Conservation (phyloP, 2,888 invertebrate genomes). For the Pasiphila rectangulata region DNA sequence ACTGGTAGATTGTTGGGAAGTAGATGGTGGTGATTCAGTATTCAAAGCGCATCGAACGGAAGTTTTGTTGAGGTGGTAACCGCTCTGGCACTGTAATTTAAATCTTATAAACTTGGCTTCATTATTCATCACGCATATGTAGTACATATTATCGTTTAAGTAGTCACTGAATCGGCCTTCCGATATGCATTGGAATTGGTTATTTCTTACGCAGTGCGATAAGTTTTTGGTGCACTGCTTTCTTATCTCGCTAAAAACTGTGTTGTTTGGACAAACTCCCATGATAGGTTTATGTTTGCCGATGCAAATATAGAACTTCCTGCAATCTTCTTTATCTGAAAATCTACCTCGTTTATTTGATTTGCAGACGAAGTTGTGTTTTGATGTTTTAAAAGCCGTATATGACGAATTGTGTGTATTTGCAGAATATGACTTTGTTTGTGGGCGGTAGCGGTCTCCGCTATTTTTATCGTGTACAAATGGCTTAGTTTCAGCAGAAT, state of each 20-base stretch:
- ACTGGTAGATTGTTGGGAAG: slow-evolving; percentile 24
- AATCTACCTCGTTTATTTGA: slow-evolving; percentile 63
- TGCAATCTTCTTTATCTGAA: slow-evolving; percentile 69
- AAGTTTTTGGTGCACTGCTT: slow-evolving; percentile 72
- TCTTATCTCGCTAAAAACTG: slow-evolving; percentile 67
- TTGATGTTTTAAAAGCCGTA: slow-evolving; percentile 13
- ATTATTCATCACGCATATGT: slow-evolving; percentile 60
- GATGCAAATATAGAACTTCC: slow-evolving; percentile 75
- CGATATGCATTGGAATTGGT: slow-evolving; percentile 69
- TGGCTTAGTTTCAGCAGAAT: slow-evolving; percentile 9
- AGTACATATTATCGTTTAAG: slow-evolving; percentile 61
- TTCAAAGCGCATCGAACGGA: slow-evolving; percentile 49
- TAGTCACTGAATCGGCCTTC: slow-evolving; percentile 64
- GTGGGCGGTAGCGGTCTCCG: slow-evolving; percentile 14
- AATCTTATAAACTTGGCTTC: slow-evolving; percentile 50
- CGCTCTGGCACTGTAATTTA: slow-evolving; percentile 61
- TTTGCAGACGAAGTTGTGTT: slow-evolving; percentile 41
- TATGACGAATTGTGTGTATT: slow-evolving; percentile 16
- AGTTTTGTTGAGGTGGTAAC: slow-evolving; percentile 56
- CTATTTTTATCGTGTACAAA: slow-evolving; percentile 18
- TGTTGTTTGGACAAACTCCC: slow-evolving; percentile 60
- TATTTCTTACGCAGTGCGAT: slow-evolving; percentile 69
- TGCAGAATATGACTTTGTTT: slow-evolving; percentile 15
- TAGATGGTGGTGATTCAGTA: slow-evolving; percentile 24
- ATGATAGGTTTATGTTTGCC: slow-evolving; percentile 50